These are phyloP conservation scores for Mystacides longicornis DNA, from an alignment of 2,888 invertebrate genomes.

Conservation along the genomic window DNA sequence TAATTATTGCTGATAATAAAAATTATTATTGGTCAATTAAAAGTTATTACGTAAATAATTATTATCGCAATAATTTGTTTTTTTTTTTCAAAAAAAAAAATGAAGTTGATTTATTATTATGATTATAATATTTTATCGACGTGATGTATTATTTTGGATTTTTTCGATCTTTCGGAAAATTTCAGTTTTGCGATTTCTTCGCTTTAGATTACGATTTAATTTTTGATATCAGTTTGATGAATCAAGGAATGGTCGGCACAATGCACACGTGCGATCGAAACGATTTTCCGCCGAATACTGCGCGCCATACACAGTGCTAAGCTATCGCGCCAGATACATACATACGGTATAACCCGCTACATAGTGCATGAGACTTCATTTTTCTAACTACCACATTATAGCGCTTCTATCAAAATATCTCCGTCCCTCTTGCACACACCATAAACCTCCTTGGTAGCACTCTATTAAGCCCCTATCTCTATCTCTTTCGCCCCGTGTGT, in stretches of 20 bases:
- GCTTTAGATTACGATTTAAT: not conserved
- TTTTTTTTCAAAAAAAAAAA: not conserved
- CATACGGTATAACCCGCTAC: not conserved
- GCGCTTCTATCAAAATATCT: not conserved
- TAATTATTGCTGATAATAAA: no score
- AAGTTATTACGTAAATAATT: no score
- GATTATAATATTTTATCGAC: not conserved
- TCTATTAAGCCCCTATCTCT: not conserved
- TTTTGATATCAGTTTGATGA: not conserved
- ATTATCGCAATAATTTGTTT: not conserved
- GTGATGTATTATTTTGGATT: not conserved
- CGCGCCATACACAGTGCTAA: conserved; percentile 34
- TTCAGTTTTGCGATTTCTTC: not conserved
- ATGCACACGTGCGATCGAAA: not conserved
- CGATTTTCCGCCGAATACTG: conserved; percentile 26
- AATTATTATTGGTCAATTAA: no score
- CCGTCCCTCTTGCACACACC: not conserved
- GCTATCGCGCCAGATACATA: conserved; percentile 40
- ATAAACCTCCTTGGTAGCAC: not conserved
- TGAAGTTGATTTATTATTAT: not conserved
- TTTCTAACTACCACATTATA: not conserved
- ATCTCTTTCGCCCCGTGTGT: not conserved
- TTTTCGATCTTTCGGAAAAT: not conserved
- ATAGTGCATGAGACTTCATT: not conserved
- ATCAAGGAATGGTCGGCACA: not conserved